A percentile compares a stretch with the other conserved stretches of the same genome.
Evolutionary conservation across 2,797 vertebrate species (phyloP).

Genomic region (Platyrinchus mystaceus): DNA sequence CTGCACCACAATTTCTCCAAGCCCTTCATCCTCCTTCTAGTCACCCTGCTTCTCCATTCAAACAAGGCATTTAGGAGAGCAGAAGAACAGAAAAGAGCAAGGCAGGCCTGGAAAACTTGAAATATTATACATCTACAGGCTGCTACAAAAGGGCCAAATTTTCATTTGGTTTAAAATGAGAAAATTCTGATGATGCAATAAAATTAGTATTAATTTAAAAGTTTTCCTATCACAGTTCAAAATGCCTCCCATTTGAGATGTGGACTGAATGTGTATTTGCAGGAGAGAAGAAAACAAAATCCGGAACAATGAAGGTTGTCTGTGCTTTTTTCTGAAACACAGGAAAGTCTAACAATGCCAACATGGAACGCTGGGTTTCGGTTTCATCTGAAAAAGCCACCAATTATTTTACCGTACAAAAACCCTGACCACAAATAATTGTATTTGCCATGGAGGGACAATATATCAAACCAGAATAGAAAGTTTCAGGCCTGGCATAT

Average conservation of each 20-base stretch:
- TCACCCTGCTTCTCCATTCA: background rate
- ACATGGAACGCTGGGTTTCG: background rate
- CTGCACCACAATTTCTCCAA: background rate
- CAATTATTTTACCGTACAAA: background rate
- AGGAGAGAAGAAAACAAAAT: background rate
- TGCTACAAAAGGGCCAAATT: background rate
- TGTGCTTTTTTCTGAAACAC: background rate
- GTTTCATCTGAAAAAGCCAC: background rate
- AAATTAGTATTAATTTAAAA: background rate
- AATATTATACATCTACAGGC: background rate
- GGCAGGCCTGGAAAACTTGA: background rate
- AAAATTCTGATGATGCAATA: background rate
- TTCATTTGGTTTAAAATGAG: background rate
- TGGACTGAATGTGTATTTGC: rapidly evolving
- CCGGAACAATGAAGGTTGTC: background rate
- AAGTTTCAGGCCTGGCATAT: background rate
- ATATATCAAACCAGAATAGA: background rate
- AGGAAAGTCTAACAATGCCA: background rate
- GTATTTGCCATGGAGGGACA: background rate
- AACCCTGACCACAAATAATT: background rate
- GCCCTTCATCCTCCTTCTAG: background rate
- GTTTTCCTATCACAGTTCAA: background rate
- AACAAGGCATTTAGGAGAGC: background rate
- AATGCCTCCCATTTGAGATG: background rate
- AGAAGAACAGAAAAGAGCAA: background rate